Base-by-base conservation (phyloP, 2,888 invertebrate species). In the Watsonalla binaria region DNA sequence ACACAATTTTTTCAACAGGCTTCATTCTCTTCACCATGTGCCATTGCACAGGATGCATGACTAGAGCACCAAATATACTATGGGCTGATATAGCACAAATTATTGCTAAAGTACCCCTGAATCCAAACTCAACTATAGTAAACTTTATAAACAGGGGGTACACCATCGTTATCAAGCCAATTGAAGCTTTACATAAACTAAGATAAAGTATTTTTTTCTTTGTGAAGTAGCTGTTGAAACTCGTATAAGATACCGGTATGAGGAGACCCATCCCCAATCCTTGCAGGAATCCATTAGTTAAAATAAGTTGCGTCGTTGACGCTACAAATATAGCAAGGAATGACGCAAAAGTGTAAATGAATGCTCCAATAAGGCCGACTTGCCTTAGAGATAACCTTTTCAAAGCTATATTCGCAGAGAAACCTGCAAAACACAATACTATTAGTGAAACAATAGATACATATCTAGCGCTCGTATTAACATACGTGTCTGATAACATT, bases 31-130 rank as follows among this genome's bases (percentile, higher is more conserved):
- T 88, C 4, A 91, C 90, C 92, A 94, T 92, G 65, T 95, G 94
- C 94, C 94, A 94, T 66, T 94, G 92, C 0, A 95, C 94, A 4
- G 95, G 95, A 66, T 95, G 95, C 92, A 95, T 92, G 51, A 94
- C 86, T 45, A 93, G 68, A 81, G 94, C 94, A 7, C 94, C 95
- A 15, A 94, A 86, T 65, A 95, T 90, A 53, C 93, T 92, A 65
- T 96, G 92, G 5, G 93, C 87, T 60, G 94, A 94, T 61, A 95
- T 83, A 0, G 92, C 95, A 6, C 94, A 93, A 6, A 94, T 73
- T 51, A 95, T 90, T 0, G 93, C 92, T n/a, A 94, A 83, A 2
- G 95, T 94, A 5, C 95, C 95, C 66, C 95, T 89, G 70, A 94
- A 95, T 37, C 95, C 95, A 60, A 93, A 95, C 62, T 83, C 82